Evolutionary conservation across 2,888 invertebrate species (phyloP), one percentile per base, ranked within the genome.

Genomic region (Periphyllus acericola): DNA sequence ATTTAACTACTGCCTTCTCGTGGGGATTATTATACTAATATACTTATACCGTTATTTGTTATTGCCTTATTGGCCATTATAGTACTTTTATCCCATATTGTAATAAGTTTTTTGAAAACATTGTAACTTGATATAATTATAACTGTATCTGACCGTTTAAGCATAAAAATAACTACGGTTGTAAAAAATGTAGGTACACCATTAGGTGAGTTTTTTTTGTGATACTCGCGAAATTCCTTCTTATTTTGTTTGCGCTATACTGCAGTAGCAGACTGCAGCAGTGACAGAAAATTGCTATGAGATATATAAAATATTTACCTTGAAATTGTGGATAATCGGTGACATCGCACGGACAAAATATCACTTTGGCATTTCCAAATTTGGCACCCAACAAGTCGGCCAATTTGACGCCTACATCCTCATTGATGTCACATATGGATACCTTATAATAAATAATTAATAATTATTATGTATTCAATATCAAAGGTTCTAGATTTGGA

Each of bases 241-340:
- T 5, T 11, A 14, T 46, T 46, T 46, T 46, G 11, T 46, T 14
- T 2, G 14, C 11, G 46, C 46, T 25, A 19, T 60, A 60, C 21
- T 25, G 60, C 25, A 60, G 60, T 60, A 60, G 21, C 21, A 1
- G 17, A 52, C 36, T 5, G 46, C 19, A 79, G 36, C 6, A 6
- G 36, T 6, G 6, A 46, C 46, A 46, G 0, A 46, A 14, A 80
- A 40, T 55, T 52, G 19, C 17, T 29, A 21, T 32, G 5, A 29
- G 11, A 71, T 60, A 9, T 82, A 55, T 9, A 9, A 32, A 14
- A 71, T 52, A 21, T 52, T 91, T 91, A 95, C 95, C 95, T 93
- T 95, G 95, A 91, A 95, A 95, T 91, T 95, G 95, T 66, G 94
- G 94, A 91, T 95, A 95, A 91, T 95, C 95, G 0, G 95, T 95